A percentile compares a stretch with the other conserved stretches of the same genome.
These are phyloP conservation scores for Pachliopta kotzebuea DNA, from an alignment of 2,888 invertebrate species.

Conservation along the genomic window DNA sequence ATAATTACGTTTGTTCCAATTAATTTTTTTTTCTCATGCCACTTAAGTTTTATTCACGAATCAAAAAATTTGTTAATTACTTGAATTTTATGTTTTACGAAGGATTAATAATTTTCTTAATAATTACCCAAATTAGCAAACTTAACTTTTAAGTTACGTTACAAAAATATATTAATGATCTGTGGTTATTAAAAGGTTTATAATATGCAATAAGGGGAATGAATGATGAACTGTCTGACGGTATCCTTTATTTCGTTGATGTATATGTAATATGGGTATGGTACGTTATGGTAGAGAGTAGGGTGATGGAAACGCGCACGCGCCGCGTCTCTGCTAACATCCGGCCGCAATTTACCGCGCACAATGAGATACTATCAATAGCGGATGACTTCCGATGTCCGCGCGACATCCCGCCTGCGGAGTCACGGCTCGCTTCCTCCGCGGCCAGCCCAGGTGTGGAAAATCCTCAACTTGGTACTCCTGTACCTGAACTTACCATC, in stretches of 20 bases:
- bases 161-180: not conserved
- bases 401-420: conserved; percentile 70
- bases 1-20: not conserved
- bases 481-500: not conserved
- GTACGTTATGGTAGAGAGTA: no score
- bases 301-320: conserved; percentile 47
- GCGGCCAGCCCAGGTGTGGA: conserved; percentile 15
- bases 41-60: not conserved
- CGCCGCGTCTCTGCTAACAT: conserved; percentile 70
- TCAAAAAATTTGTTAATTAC: not conserved
- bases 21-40: not conserved
- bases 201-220: no score
- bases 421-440: conserved; percentile 59
- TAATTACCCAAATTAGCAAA: not conserved
- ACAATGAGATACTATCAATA: conserved; percentile 80
- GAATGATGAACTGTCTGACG: no score
- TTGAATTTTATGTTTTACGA: not conserved
- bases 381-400: conserved; percentile 72
- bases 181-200: conserved; percentile 32
- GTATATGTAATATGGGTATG: no score
- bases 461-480: not conserved
- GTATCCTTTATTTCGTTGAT: no score
- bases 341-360: conserved; percentile 65
- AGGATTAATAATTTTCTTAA: not conserved
- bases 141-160: not conserved